These are phyloP conservation scores for Rhinichthys osculus DNA, from an alignment of 2,797 vertebrate species.

Conservation along the genomic window DNA sequence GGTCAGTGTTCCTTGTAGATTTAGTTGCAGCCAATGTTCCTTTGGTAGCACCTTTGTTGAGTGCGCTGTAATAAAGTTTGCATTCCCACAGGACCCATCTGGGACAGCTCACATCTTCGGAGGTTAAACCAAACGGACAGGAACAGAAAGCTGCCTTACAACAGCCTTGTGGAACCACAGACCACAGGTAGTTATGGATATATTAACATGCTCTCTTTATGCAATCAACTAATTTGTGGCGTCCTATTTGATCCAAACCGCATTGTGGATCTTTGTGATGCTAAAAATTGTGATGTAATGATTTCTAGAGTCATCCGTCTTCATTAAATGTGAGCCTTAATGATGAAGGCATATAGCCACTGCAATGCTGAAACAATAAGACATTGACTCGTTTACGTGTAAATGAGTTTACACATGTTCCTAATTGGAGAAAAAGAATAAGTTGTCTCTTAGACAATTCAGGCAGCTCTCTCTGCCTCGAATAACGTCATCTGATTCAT, in stretches of 20 bases:
- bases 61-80: constrained; percentile 22
- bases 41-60: constrained; percentile 40
- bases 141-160: constrained; percentile 69
- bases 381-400: constrained; percentile 20
- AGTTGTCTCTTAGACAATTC: constrained; percentile 9
- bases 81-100: constrained; percentile 70
- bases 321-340: constrained; percentile 33
- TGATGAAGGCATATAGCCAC: constrained; percentile 41
- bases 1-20: constrained; percentile 17
- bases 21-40: constrained; percentile 19
- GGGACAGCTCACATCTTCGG: constrained; percentile 66
- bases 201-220: constrained; percentile 49
- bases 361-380: constrained; percentile 42
- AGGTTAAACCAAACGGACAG: constrained; percentile 65
- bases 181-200: constrained; percentile 75
- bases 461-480: not conserved
- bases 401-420: constrained; percentile 47
- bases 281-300: constrained; percentile 23
- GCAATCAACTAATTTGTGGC: constrained; percentile 42
- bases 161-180: constrained; percentile 69
- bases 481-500: constrained; percentile 12
- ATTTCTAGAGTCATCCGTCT: constrained; percentile 24
- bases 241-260: constrained; percentile 20
- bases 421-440: constrained; percentile 50
- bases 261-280: constrained; percentile 1